A percentile compares a stretch with the other conserved stretches of the same genome.
Conservation (phyloP, 2,113 vertebrate genomes). For the Silurus glanis region DNA sequence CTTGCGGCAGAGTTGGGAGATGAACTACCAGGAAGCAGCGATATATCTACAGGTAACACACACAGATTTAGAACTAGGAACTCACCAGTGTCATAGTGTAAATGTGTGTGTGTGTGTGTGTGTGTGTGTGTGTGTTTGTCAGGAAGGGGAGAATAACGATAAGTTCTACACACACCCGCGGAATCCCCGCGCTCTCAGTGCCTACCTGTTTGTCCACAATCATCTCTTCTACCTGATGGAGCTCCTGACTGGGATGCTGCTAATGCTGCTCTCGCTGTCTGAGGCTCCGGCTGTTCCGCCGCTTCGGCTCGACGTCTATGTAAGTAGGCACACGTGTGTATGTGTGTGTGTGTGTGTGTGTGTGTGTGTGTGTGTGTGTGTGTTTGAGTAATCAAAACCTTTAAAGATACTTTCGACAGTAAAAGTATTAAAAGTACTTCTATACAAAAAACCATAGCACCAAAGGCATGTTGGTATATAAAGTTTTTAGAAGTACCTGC, state of each 20-base stretch:
- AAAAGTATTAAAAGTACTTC: background rate
- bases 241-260: conserved; percentile 84
- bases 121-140: conserved; percentile 20
- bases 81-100: background rate
- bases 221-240: conserved; percentile 98
- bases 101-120: conserved; percentile 8
- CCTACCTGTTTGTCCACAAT: conserved; percentile 97
- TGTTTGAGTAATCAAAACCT: background rate
- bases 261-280: conserved; percentile 91
- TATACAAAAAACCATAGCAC: too few relatives aligned
- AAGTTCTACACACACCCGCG: conserved; percentile 98
- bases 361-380: background rate
- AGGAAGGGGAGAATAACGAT: conserved; percentile 98
- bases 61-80: background rate
- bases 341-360: conserved; percentile 4
- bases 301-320: conserved; percentile 90
- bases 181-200: conserved; percentile 85
- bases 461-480: too few relatives aligned
- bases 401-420: background rate
- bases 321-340: conserved; percentile 56
- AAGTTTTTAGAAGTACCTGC: too few relatives aligned
- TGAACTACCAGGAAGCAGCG: conserved; percentile 96
- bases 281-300: conserved; percentile 92
- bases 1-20: conserved; percentile 86
- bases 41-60: conserved; percentile 92